phyloP scores from a whole-genome alignment of 2,888 invertebrate genomes.

The Lordiphosa fenestrarum region DNA sequence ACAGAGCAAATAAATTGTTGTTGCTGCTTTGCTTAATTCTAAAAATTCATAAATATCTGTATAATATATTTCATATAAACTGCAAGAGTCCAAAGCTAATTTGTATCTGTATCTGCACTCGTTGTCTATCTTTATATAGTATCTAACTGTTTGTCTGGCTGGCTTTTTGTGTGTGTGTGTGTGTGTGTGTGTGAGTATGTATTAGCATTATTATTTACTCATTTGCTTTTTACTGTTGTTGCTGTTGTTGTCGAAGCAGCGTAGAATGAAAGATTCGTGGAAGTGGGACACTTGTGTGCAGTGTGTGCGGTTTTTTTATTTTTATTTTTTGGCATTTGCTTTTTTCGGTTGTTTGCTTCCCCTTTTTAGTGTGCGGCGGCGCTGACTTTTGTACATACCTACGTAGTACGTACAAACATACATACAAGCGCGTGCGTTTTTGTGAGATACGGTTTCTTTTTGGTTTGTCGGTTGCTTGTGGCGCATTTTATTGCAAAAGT shows the following conservation, averaged over 20 bases:
- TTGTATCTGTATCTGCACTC: conserved; percentile 8
- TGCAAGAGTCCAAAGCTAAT: conserved; percentile 6
- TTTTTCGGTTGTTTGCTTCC: conserved; percentile 26
- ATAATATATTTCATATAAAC: conserved; percentile 12
- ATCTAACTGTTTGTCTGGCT: conserved; percentile 5
- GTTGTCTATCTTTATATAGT: conserved; percentile 27
- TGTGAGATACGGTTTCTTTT: conserved; percentile 9
- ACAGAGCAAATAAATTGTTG: conserved; percentile 56
- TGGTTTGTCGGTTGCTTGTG: too few species aligned
- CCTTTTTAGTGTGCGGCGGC: conserved; percentile 11
- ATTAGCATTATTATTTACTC: conserved; percentile 68
- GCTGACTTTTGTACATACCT: neutral
- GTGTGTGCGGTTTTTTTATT: conserved; percentile 45
- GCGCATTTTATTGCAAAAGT: conserved; percentile 13
- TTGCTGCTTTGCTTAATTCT: conserved; percentile 1
- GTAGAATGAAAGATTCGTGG: conserved; percentile 76
- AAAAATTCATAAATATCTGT: conserved; percentile 25
- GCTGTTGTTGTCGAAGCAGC: conserved; percentile 56
- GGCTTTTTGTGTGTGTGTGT: conserved; percentile 3
- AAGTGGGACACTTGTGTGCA: conserved; percentile 80
- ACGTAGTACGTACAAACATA: neutral
- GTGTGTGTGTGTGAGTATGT: conserved; percentile 42
- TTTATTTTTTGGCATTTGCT: conserved; percentile 18
- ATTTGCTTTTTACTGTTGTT: conserved; percentile 15
- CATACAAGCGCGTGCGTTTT: conserved; percentile 9